Percentiles rank a stretch among this genome's conserved stretches.
These are phyloP conservation scores for Elephas maximus DNA, from an alignment of 2,113 vertebrate genomes.

Conservation along the genomic window DNA sequence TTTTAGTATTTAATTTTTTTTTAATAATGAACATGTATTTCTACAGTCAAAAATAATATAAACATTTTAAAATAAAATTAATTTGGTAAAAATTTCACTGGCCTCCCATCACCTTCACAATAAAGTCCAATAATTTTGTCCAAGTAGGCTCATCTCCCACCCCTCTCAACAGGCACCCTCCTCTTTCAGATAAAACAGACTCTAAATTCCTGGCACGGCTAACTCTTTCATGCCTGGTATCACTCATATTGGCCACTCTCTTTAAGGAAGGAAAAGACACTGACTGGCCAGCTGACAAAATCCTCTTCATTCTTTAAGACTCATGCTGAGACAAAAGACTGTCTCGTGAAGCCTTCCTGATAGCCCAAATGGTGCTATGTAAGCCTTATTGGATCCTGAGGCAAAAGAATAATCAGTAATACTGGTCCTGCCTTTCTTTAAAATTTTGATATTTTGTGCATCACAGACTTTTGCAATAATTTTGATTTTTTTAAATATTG, in stretches of 20 bases:
- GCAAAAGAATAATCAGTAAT: neutral
- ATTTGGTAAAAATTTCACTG: neutral
- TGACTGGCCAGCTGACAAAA: neutral
- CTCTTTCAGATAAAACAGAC: slow-evolving; percentile 3
- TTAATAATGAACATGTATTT: neutral
- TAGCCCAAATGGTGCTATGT: neutral
- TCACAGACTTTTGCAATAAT: neutral
- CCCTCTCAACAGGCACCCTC: neutral
- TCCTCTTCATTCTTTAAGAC: neutral
- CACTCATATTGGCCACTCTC: neutral
- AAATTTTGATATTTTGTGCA: too few species aligned
- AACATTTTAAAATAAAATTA: slow-evolving; percentile 1
- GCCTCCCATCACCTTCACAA: neutral
- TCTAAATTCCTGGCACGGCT: neutral
- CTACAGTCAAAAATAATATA: neutral
- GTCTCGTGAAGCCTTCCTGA: neutral
- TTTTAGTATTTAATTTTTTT: slow-evolving; percentile 26
- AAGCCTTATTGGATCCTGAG: neutral
- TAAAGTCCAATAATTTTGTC: neutral
- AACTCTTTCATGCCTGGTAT: neutral
- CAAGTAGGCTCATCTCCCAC: neutral
- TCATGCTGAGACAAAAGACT: neutral
- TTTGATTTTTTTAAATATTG: neutral
- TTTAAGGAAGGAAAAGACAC: neutral
- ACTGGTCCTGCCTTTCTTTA: neutral